phyloP scores from a whole-genome alignment of 2,888 invertebrate genomes.

The Synanthedon formicaeformis region DNA sequence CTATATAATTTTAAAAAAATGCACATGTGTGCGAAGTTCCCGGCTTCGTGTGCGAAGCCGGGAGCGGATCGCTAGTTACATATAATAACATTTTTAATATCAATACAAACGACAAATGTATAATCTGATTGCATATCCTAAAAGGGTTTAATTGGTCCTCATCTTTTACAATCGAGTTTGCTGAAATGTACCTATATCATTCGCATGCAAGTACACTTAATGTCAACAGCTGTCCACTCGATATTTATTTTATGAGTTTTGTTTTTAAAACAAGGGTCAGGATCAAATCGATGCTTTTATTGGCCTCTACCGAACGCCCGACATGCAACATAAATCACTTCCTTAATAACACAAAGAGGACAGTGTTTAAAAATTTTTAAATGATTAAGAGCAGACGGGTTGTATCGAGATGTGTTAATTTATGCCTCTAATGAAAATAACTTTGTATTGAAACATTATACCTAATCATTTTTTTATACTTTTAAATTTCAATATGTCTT shows the following conservation, averaged over 20 bases:
- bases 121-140: too few species aligned
- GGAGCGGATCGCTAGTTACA: too few species aligned
- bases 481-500: background rate
- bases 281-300: slow-evolving; percentile 49
- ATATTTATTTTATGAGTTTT: slow-evolving; percentile 40
- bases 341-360: slow-evolving; percentile 52
- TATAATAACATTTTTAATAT: too few species aligned
- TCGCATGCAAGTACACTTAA: background rate
- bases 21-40: too few species aligned
- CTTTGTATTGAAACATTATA: slow-evolving; percentile 5
- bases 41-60: too few species aligned
- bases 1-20: too few species aligned
- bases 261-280: slow-evolving; percentile 50
- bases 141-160: too few species aligned
- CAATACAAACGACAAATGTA: too few species aligned
- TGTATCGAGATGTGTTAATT: slow-evolving; percentile 11
- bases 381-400: slow-evolving; percentile 39
- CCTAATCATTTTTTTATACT: background rate
- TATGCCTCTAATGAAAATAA: slow-evolving; percentile 9
- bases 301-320: slow-evolving; percentile 44
- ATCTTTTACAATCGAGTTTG: too few species aligned
- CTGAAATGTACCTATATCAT: too few species aligned
- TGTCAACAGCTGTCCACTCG: slow-evolving; percentile 1
- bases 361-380: slow-evolving; percentile 45
- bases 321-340: slow-evolving; percentile 58